Conservation (phyloP, 2,797 vertebrate genomes). For the Cephalopachus bancanus region DNA sequence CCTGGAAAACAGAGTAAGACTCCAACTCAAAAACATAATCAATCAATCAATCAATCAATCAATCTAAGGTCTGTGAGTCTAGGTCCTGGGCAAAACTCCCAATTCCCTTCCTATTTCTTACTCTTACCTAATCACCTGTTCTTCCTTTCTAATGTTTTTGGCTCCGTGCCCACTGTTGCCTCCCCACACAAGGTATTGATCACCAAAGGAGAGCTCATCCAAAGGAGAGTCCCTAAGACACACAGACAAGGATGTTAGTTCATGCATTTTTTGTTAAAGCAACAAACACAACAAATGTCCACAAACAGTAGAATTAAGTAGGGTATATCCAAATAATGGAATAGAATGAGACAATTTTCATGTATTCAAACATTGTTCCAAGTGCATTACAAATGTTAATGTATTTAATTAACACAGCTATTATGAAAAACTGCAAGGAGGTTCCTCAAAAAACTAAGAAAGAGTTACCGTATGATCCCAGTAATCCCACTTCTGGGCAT, state of each 20-base stretch:
- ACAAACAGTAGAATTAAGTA: not conserved
- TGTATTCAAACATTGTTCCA: not conserved
- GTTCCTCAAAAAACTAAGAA: not conserved
- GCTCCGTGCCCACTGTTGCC: not conserved
- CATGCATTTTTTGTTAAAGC: not conserved
- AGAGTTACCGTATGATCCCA: not conserved
- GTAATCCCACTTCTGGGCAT: not conserved
- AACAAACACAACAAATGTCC: not conserved
- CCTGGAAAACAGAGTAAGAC: too few relatives aligned
- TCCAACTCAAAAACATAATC: too few relatives aligned
- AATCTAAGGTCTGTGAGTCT: not conserved
- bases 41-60: too few relatives aligned
- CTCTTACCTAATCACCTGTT: not conserved
- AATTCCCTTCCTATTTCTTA: conserved; percentile 4
- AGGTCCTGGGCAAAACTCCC: not conserved
- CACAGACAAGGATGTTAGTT: not conserved
- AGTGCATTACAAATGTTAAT: not conserved
- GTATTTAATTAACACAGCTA: conserved; percentile 30
- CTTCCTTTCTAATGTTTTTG: conserved; percentile 11
- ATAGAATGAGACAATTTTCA: not conserved
- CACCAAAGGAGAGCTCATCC: not conserved
- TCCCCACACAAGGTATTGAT: not conserved
- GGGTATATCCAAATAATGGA: not conserved
- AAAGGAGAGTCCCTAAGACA: not conserved
- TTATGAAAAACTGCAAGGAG: not conserved